phyloP scores from a whole-genome alignment of 2,113 vertebrate species.

The Alexandromys fortis region DNA sequence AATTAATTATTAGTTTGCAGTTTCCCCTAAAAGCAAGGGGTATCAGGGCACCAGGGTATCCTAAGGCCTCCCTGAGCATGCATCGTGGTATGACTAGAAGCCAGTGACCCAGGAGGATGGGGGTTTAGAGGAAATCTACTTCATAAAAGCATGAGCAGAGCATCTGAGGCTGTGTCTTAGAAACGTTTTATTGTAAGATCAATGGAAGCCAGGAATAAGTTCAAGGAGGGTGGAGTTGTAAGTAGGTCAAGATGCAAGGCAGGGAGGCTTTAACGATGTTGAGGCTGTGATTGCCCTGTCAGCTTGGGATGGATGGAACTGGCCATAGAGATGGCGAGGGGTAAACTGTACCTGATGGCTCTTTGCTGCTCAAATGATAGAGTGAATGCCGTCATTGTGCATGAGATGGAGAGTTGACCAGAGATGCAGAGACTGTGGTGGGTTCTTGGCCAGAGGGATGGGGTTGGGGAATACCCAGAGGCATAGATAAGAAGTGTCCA shows the following conservation, averaged over 20 bases:
- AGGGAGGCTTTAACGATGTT: not conserved
- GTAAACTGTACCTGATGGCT: not conserved
- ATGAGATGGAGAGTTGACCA: not conserved
- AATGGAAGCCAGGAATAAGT: not conserved
- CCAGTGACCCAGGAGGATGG: not conserved
- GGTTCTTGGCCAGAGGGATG: no score
- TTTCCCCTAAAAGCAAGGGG: not conserved
- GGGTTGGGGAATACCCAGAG: not conserved
- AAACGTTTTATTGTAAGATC: not conserved
- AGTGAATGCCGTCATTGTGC: not conserved
- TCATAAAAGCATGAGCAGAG: not conserved
- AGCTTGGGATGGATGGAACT: not conserved
- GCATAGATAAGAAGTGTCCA: not conserved
- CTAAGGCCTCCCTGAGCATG: not conserved
- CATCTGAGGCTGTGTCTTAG: not conserved
- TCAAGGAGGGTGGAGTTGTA: not conserved
- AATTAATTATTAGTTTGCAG: not conserved
- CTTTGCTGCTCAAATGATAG: not conserved
- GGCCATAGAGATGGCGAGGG: not conserved
- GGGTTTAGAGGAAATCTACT: not conserved
- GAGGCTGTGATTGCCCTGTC: not conserved
- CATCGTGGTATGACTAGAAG: no score
- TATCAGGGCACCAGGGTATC: not conserved
- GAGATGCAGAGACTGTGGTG: fast-evolving
- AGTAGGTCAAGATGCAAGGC: not conserved